Percentiles rank a stretch among this genome's conserved stretches.
phyloP scores from a whole-genome alignment of 2,797 vertebrate genomes.

The Odontamblyopus rebecca region DNA sequence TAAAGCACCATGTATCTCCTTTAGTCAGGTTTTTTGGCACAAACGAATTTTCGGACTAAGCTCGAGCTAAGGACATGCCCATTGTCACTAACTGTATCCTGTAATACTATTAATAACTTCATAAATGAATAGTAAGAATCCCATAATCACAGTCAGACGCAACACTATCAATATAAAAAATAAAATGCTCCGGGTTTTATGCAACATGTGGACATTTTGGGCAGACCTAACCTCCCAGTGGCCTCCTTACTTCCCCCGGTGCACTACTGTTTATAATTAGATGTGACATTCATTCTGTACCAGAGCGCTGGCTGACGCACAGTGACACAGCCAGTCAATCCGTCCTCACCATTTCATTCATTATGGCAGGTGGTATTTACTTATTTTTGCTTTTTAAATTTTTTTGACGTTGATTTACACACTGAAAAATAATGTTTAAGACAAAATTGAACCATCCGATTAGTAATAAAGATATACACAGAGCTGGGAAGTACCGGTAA shows the following conservation, averaged over 20 bases:
- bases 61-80: no score
- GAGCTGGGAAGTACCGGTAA: no score
- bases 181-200: conserved; percentile 43
- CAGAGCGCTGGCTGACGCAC: conserved; percentile 37
- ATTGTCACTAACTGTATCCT: not conserved
- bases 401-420: not conserved
- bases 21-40: no score
- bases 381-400: not conserved
- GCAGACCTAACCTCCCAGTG: conserved; percentile 56
- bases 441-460: not conserved
- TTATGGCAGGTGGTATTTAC: conserved; percentile 38
- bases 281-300: conserved; percentile 61
- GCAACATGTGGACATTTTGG: conserved; percentile 47
- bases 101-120: no score
- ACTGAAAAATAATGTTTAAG: conserved; percentile 2
- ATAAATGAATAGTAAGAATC: no score
- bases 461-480: no score
- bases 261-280: conserved; percentile 54
- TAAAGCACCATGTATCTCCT: no score
- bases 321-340: conserved; percentile 60
- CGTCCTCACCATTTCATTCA: conserved; percentile 24
- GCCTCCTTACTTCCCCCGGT: conserved; percentile 51
- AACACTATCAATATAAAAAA: not conserved
- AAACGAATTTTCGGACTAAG: no score
- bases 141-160: not conserved